Evolutionary conservation across 2,888 invertebrate species (phyloP).

Genomic region (Sphecodes monilicornis): DNA sequence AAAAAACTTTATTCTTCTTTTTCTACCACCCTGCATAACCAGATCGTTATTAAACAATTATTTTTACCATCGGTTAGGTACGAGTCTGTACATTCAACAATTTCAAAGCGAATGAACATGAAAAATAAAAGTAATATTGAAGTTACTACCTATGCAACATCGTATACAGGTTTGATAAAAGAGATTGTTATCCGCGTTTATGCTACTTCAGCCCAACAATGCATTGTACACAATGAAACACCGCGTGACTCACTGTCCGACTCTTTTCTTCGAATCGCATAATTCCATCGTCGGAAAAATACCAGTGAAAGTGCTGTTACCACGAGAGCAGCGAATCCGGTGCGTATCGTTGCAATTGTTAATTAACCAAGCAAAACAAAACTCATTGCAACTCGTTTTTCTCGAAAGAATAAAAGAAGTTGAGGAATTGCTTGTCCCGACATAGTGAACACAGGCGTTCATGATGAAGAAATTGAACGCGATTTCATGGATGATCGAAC

Average conservation of each 20-base stretch:
- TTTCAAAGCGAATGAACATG: too few relatives aligned
- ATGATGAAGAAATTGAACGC: neutral
- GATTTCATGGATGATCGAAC: constrained; percentile 24
- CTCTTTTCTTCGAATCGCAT: constrained; percentile 46
- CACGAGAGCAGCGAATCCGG: constrained; percentile 30
- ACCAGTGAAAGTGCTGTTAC: constrained; percentile 59
- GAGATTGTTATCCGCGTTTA: neutral
- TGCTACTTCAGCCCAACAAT: neutral
- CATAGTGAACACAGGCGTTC: neutral
- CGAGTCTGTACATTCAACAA: too few relatives aligned
- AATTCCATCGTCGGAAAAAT: constrained; percentile 45
- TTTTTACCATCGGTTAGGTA: neutral
- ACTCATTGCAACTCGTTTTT: neutral
- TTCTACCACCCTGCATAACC: neutral
- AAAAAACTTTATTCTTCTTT: neutral
- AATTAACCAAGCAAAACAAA: constrained; percentile 37
- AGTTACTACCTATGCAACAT: too few relatives aligned
- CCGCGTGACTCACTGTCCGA: constrained; percentile 25
- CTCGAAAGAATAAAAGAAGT: neutral
- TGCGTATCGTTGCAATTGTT: constrained; percentile 58
- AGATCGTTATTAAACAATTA: neutral
- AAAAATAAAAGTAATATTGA: too few relatives aligned
- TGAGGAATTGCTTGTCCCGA: neutral
- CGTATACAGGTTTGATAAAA: too few relatives aligned
- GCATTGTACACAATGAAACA: neutral